Evolutionary conservation across 2,888 invertebrate species (phyloP), one percentile per base, ranked within the genome.

Genomic region (Ptychoptera contaminata): DNA sequence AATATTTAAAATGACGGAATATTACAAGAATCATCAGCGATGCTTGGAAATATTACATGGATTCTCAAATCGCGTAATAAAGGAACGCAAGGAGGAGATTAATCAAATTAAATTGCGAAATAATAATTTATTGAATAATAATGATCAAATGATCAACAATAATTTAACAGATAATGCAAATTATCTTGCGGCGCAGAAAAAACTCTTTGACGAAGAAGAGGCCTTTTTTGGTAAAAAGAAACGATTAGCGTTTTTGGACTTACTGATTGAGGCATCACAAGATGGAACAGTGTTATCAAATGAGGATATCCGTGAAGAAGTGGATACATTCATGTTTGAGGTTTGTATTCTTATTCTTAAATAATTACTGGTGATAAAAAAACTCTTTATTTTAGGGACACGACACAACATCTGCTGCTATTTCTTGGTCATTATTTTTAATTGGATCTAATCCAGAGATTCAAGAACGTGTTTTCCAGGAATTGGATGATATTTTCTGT

Each of bases 291-390:
- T 64, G 6, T 50, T 66, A 5, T 57, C 61, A 0, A 63, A 65
- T 43, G 64, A 64, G 50, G 65, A 66, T 45, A 73, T 77, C 43
- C 65, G 72, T 46, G 76, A 76, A 57, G 76, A 77, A 60, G 76
- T 77, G 6, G 75, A 76, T 45, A 76, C 76, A 1, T 77, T 77
- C 51, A 75, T 76, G 73, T 76, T 76, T 59, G 76, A 73, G 59
- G 75, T 45, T 34, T 37, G 42, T 40, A 31, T 9, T 16, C 30
- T 12, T 38, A 9, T 37, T 37, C 6, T 42, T 40, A n/a, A n/a
- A n/a, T n/a, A n/a, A n/a, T n/a, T n/a, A n/a, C n/a, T n/a, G n/a
- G n/a, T n/a, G n/a, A n/a, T n/a, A n/a, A n/a, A n/a, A n/a, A n/a
- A n/a, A n/a, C n/a, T n/a, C 16, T 38, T 62, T 23, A 45, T 61